Percentiles rank a stretch among this genome's conserved stretches.
These are phyloP conservation scores for Cephus cinctus DNA, from an alignment of 1,140 invertebrate species.

Conservation along the genomic window DNA sequence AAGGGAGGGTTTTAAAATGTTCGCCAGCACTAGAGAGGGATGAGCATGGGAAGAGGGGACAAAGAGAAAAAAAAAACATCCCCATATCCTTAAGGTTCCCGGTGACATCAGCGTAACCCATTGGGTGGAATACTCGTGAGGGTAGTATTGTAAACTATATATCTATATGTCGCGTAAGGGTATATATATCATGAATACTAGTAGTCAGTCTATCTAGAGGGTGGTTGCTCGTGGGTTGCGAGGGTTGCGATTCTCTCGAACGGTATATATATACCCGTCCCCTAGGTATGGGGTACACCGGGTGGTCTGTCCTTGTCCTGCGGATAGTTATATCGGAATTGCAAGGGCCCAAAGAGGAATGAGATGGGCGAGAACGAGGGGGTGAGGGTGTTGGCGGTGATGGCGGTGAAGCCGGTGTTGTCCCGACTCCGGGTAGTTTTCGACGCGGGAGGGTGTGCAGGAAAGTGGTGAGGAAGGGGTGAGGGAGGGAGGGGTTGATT, in stretches of 20 bases:
- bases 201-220: too few species aligned
- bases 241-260: background rate
- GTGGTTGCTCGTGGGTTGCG: too few species aligned
- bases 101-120: too few species aligned
- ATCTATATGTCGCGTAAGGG: too few species aligned
- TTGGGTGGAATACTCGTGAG: too few species aligned
- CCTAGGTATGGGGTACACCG: too few species aligned
- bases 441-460: background rate
- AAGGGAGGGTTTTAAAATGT: constrained; percentile 17
- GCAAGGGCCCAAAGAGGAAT: constrained; percentile 24
- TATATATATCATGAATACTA: too few species aligned
- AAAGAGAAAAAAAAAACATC: too few species aligned
- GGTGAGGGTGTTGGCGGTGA: constrained; percentile 38
- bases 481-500: background rate
- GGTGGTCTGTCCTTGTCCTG: constrained; percentile 31
- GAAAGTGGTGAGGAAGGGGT: background rate
- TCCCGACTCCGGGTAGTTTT: background rate
- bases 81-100: too few species aligned
- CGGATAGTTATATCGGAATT: constrained; percentile 45
- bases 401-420: constrained; percentile 20
- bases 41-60: too few species aligned
- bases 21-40: too few species aligned
- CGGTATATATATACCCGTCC: background rate
- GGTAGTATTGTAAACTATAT: too few species aligned
- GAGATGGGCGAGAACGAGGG: constrained; percentile 12